Evolutionary conservation across 1,140 invertebrate species (phyloP).

Genomic region (Micrasema minimum): DNA sequence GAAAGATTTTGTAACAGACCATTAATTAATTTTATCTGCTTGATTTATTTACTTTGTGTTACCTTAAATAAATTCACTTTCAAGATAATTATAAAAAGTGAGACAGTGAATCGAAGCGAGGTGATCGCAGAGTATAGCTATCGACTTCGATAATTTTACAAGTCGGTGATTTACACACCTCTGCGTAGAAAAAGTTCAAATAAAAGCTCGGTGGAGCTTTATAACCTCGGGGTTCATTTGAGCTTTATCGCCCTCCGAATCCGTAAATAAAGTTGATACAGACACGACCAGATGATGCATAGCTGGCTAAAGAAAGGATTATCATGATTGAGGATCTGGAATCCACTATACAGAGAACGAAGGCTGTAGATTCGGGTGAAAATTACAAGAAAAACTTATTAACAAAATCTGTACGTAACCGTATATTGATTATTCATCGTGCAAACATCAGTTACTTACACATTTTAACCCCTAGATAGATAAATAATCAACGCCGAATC

Average conservation of each 20-base stretch:
- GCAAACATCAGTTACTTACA: too few species aligned
- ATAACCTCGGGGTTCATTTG: conserved; percentile 32
- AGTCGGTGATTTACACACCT: conserved; percentile 24
- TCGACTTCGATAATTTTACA: conserved; percentile 12
- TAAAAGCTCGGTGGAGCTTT: conserved; percentile 18
- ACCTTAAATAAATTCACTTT: neutral
- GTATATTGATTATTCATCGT: too few species aligned
- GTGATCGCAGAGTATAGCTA: conserved; percentile 9
- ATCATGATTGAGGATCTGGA: conserved; percentile 4
- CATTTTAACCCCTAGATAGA: too few species aligned
- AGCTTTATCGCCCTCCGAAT: conserved; percentile 34
- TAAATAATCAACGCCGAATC: too few species aligned
- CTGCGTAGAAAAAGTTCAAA: conserved; percentile 21
- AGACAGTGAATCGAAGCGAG: neutral
- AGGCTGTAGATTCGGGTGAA: too few species aligned
- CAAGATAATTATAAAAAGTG: conserved; percentile 1
- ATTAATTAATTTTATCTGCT: too few species aligned
- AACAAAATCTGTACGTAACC: too few species aligned
- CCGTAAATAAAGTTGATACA: conserved; percentile 38
- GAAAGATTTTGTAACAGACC: neutral
- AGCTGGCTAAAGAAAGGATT: neutral
- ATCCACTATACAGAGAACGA: too few species aligned
- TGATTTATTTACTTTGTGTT: too few species aligned
- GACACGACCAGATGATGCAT: conserved; percentile 39
- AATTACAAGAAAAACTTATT: too few species aligned